These are phyloP conservation scores for Eulimnadia texana DNA, from an alignment of 1,140 invertebrate genomes.

Conservation along the genomic window DNA sequence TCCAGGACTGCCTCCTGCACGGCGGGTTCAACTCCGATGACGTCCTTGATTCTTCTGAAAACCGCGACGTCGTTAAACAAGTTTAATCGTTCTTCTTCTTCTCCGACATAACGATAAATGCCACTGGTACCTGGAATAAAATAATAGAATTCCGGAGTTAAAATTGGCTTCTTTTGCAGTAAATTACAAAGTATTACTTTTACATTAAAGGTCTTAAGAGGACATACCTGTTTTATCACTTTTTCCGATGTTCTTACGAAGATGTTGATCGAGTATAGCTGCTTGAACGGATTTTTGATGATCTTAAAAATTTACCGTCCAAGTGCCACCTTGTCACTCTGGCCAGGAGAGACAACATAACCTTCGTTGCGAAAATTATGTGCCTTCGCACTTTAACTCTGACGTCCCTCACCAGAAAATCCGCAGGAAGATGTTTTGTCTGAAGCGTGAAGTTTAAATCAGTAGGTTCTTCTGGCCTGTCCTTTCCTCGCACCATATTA, in stretches of 20 bases:
- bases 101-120: too few species aligned
- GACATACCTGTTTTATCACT: conserved; percentile 6
- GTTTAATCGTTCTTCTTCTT: conserved; percentile 5
- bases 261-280: conserved; percentile 3
- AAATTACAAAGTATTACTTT: background rate
- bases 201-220: background rate
- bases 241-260: conserved; percentile 4
- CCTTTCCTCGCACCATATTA: background rate
- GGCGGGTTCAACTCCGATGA: background rate
- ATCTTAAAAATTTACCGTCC: background rate
- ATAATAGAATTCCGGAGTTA: background rate
- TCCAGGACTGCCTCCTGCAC: background rate
- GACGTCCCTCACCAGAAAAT: background rate
- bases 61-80: background rate
- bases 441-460: background rate
- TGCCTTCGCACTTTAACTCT: background rate
- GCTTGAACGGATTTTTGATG: background rate
- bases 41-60: background rate
- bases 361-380: conserved; percentile 5
- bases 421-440: background rate
- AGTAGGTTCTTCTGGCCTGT: background rate
- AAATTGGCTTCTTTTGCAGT: background rate
- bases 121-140: conserved; percentile 1
- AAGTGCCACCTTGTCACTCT: background rate
- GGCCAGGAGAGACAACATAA: background rate